These are phyloP conservation scores for Matsumyia berberina DNA, from an alignment of 2,888 invertebrate species.

Conservation along the genomic window DNA sequence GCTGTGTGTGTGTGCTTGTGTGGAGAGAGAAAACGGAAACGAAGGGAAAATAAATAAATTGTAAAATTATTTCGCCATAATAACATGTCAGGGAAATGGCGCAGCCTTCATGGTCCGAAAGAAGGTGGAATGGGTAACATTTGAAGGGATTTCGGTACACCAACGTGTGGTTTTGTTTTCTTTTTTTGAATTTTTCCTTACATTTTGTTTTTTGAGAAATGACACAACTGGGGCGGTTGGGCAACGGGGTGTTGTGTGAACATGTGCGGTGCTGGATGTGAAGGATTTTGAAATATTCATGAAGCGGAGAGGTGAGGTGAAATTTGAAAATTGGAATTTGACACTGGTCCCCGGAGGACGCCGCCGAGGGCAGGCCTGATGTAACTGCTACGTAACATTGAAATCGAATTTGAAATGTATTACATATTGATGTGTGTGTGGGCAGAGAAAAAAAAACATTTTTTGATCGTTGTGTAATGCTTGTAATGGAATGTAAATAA, in stretches of 20 bases:
- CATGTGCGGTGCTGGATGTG: neutral
- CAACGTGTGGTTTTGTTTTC: slow-evolving; percentile 45
- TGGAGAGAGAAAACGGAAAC: slow-evolving; percentile 45
- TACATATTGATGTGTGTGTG: slow-evolving; percentile 44
- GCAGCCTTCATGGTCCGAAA: slow-evolving; percentile 52
- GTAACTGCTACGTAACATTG: slow-evolving; percentile 28
- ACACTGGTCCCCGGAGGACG: slow-evolving; percentile 62
- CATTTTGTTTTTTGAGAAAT: slow-evolving; percentile 46
- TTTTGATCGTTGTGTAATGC: slow-evolving; percentile 61
- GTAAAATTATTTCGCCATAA: slow-evolving; percentile 84
- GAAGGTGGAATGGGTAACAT: slow-evolving; percentile 17
- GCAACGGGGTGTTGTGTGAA: neutral
- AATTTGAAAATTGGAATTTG: slow-evolving; percentile 75
- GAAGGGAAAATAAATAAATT: slow-evolving; percentile 82
- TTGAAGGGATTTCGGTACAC: slow-evolving; percentile 30
- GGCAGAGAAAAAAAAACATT: slow-evolving; percentile 9
- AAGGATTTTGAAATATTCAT: slow-evolving; percentile 71
- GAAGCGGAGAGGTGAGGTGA: slow-evolving; percentile 58
- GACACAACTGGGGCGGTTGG: slow-evolving; percentile 16
- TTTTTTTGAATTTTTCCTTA: slow-evolving; percentile 53
- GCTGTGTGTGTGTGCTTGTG: slow-evolving; percentile 33
- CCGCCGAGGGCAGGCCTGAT: neutral
- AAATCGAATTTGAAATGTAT: slow-evolving; percentile 60
- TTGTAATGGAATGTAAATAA: slow-evolving; percentile 69
- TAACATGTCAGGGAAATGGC: slow-evolving; percentile 81